Percentiles rank a stretch among this genome's conserved stretches.
Conservation (phyloP, 2,888 invertebrate species). For the Phyllotreta striolata region DNA sequence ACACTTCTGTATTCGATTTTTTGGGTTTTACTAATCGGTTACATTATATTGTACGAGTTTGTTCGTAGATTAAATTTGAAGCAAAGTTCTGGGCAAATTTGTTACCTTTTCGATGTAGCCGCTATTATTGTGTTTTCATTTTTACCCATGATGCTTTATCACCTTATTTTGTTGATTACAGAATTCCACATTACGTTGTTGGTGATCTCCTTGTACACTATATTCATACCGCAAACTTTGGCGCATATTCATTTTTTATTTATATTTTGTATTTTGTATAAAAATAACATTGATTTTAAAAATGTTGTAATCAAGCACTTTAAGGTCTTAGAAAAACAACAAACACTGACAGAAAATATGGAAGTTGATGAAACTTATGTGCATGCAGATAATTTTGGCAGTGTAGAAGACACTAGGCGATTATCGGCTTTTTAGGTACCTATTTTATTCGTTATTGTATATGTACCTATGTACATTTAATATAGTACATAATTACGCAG, state of each 20-base stretch:
- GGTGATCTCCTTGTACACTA: conserved; percentile 2
- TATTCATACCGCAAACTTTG: conserved; percentile 23
- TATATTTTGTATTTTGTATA: conserved; percentile 20
- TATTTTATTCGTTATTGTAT: neutral
- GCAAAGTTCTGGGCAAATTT: conserved; percentile 11
- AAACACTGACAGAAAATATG: conserved; percentile 1
- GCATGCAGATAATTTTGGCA: conserved; percentile 29
- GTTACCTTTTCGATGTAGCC: conserved; percentile 10
- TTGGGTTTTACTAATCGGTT: neutral
- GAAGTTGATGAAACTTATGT: conserved; percentile 23
- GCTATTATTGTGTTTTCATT: conserved; percentile 4
- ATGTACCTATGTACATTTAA: no score
- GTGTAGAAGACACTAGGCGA: conserved; percentile 23
- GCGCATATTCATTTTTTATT: conserved; percentile 15
- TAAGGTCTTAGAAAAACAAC: conserved; percentile 14
- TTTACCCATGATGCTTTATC: conserved; percentile 12
- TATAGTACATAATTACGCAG: no score
- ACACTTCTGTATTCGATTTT: neutral
- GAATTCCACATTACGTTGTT: conserved; percentile 8
- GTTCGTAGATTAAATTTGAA: conserved; percentile 1
- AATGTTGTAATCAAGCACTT: conserved; percentile 18
- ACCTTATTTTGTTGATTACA: neutral
- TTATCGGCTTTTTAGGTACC: conserved; percentile 16
- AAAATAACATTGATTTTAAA: conserved; percentile 12
- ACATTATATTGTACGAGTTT: conserved; percentile 8